Base-by-base conservation (phyloP, 2,113 vertebrate species). In the Ageneiosus marmoratus region DNA sequence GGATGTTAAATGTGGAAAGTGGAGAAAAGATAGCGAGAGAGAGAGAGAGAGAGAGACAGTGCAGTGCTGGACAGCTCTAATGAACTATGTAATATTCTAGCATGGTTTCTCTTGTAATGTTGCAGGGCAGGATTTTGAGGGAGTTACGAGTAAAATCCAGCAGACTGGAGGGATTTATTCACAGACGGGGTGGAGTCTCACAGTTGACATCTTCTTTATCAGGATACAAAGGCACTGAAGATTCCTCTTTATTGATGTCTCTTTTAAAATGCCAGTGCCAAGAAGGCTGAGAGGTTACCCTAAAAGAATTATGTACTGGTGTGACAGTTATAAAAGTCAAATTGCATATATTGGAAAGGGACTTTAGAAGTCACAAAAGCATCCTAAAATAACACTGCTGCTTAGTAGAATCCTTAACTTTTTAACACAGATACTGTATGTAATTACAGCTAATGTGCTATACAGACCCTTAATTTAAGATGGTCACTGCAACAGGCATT, bases 171-270 rank as follows among this genome's bases (percentile, higher is more conserved):
- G 92, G 92, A 93, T 92, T 91, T 92, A 90, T 89, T 92, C 91
- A 91, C 92, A 91, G 92, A 92, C 91, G 90, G 91, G 90, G 88
- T 90, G 85, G 91, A 92, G 92, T 67, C 92, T 89, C 86, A 88
- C 85, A 89, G 90, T 91, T 94, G 94, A 94, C 91, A 90, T 90
- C 93, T 94, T 94, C 89, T 94, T 93, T 92, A 88, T 88, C 87
- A 81, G 84, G 80, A 84, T 84, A 81, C 56, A 34, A 75, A 86
- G 56, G 29, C 63, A 55, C 18, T 41, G 37, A 32, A n/a, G 60
- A 78, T 65, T 60, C 34, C 22, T 74, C n/a, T 51, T 53, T 55
- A 67, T 63, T 79, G 81, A 62, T 56, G 24, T 20, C 58, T 58
- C 72, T 58, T 85, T 5, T 83, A 65, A 69, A 78, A 62, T 55